Conservation (phyloP, 2,888 invertebrate genomes). For the Dromius quadrimaculatus region DNA sequence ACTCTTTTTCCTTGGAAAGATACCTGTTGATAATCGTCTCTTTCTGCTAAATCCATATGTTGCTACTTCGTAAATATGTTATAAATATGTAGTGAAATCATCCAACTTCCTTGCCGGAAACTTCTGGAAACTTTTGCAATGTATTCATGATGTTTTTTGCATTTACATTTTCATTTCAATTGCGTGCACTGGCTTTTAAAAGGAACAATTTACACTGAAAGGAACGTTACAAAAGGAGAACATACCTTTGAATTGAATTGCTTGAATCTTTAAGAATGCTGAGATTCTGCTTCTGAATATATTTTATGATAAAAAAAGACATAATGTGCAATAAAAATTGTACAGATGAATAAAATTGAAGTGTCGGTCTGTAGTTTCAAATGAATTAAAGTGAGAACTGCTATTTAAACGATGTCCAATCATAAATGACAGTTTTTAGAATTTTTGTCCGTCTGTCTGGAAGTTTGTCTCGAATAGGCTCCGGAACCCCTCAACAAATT, state of each 20-base stretch:
- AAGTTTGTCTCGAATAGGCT: too few species aligned
- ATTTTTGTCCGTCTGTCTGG: too few species aligned
- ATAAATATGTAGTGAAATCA: slow-evolving; percentile 38
- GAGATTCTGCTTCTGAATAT: too few species aligned
- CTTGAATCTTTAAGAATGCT: not conserved
- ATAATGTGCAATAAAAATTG: too few species aligned
- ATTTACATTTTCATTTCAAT: slow-evolving; percentile 33
- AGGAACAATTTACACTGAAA: slow-evolving; percentile 6
- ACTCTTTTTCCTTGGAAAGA: slow-evolving; percentile 22
- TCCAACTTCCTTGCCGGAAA: slow-evolving; percentile 20
- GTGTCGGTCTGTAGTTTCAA: too few species aligned
- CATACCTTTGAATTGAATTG: slow-evolving; percentile 9
- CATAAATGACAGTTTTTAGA: too few species aligned
- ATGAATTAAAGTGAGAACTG: too few species aligned
- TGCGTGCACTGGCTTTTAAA: slow-evolving; percentile 9
- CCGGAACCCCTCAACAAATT: too few species aligned
- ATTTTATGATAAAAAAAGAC: too few species aligned
- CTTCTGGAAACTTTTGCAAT: slow-evolving; percentile 23
- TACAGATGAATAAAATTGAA: too few species aligned
- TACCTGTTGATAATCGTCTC: slow-evolving; percentile 27
- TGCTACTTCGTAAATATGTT: slow-evolving; percentile 29
- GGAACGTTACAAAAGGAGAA: not conserved
- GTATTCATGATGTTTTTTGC: slow-evolving; percentile 20
- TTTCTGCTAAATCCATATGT: slow-evolving; percentile 3
- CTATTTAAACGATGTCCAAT: too few species aligned